Evolutionary conservation across 2,888 invertebrate genomes (phyloP).

Genomic region (Ephialtes manifestator): DNA sequence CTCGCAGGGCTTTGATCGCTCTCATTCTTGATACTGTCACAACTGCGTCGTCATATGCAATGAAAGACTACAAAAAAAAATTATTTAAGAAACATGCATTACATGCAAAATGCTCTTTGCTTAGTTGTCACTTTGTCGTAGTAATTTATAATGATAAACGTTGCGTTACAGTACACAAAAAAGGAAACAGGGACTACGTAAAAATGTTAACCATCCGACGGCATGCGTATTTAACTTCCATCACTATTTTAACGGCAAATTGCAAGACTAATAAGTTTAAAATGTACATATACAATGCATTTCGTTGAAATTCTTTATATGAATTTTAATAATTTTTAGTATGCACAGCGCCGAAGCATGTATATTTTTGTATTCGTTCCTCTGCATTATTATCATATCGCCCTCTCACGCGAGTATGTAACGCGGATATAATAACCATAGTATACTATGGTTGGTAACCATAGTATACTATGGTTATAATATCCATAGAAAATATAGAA

Average conservation of each 20-base stretch:
- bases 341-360: background rate
- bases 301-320: background rate
- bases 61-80: background rate
- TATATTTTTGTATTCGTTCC: constrained; percentile 2
- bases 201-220: background rate
- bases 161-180: background rate
- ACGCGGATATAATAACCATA: background rate
- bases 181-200: background rate
- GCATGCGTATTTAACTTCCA: background rate
- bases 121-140: background rate
- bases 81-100: background rate
- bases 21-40: background rate
- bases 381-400: constrained; percentile 9
- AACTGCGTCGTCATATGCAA: background rate
- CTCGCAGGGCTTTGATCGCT: background rate
- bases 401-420: background rate
- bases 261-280: background rate
- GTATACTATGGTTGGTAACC: background rate
- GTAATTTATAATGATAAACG: background rate
- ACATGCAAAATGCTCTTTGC: background rate
- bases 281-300: background rate
- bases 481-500: constrained; percentile 47
- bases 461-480: background rate
- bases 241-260: background rate
- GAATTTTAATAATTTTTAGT: background rate